Evolutionary conservation across 2,113 vertebrate species (phyloP).

Genomic region (Bostrychus sinensis): DNA sequence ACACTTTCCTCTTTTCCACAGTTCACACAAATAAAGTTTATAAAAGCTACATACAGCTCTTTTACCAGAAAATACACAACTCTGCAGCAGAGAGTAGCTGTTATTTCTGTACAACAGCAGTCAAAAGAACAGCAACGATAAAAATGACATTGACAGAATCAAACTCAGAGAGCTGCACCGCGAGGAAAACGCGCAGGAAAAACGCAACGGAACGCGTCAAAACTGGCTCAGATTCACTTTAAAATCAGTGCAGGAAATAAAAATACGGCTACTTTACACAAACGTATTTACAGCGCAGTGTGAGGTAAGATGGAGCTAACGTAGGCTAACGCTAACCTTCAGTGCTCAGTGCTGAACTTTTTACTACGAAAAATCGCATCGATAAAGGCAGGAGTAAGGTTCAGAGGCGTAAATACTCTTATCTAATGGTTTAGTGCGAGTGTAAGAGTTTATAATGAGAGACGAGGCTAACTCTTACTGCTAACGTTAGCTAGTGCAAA

Average conservation of each 20-base stretch:
- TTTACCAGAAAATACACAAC: neutral
- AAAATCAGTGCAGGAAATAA: neutral
- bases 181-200: neutral
- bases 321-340: neutral
- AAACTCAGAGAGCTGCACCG: conserved; percentile 7
- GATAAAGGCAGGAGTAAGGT: neutral
- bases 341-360: neutral
- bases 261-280: neutral
- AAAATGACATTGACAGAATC: neutral
- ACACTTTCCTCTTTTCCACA: neutral
- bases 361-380: neutral
- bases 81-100: neutral
- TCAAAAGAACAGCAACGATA: neutral
- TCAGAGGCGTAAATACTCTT: neutral
- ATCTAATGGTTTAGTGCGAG: neutral
- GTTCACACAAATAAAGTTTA: neutral
- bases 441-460: neutral
- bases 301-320: conserved; percentile 1
- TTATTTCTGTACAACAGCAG: neutral
- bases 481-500: conserved; percentile 6
- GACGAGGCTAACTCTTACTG: neutral
- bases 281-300: conserved; percentile 1
- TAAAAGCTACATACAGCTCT: conserved; percentile 3
- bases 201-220: no score
- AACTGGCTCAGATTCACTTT: neutral